Percentiles rank a stretch among this genome's conserved stretches.
These are phyloP conservation scores for Argyrosomus japonicus DNA, from an alignment of 2,113 vertebrate species.

Conservation along the genomic window DNA sequence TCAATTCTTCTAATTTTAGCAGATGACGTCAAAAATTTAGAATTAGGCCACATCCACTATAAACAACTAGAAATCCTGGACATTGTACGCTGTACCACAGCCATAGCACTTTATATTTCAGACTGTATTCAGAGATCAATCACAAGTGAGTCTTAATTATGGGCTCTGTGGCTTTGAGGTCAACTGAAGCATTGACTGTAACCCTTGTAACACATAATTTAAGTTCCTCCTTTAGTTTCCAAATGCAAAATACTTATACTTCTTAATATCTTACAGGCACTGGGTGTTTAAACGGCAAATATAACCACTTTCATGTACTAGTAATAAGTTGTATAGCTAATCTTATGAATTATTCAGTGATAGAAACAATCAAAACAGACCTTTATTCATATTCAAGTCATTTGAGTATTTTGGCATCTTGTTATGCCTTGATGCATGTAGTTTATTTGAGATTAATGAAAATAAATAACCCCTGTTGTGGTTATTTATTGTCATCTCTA, in stretches of 20 bases:
- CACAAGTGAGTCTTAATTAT: neutral
- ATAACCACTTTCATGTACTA: neutral
- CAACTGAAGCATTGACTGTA: neutral
- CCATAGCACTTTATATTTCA: neutral
- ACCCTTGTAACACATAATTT: neutral
- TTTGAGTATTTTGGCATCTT: neutral
- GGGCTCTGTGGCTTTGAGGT: neutral
- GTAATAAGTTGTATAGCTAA: neutral
- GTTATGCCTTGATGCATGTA: neutral
- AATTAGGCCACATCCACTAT: neutral
- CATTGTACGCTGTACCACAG: neutral
- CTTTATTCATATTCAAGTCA: neutral
- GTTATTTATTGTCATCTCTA: neutral
- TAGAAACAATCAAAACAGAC: conserved; percentile 7
- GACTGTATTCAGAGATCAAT: neutral
- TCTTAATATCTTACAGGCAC: neutral
- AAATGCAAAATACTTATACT: neutral
- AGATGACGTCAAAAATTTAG: neutral
- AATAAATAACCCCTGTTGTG: neutral
- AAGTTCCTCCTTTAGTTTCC: neutral
- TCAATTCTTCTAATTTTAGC: neutral
- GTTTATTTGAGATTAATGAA: conserved; percentile 11
- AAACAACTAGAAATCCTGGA: neutral
- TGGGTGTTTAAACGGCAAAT: neutral
- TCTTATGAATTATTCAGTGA: neutral